Evolutionary conservation across 1,140 invertebrate species (phyloP).

Genomic region (Lepeophtheirus salmonis): DNA sequence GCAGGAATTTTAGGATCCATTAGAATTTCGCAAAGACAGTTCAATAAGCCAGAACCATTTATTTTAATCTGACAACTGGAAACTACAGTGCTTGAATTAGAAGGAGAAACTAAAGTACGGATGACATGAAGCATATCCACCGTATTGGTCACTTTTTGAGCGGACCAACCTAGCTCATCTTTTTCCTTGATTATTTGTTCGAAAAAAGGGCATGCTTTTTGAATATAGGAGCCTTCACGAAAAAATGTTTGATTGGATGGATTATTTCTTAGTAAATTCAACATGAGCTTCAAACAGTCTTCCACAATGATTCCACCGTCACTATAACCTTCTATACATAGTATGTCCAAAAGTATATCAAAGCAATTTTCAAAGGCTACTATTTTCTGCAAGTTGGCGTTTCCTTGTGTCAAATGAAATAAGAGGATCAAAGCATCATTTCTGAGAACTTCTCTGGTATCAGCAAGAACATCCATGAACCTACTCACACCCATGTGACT

Average conservation of each 20-base stretch:
- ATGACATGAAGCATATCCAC: slow-evolving; percentile 73
- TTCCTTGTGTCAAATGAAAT: slow-evolving; percentile 77
- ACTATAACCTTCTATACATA: slow-evolving; percentile 69
- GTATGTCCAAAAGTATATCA: slow-evolving; percentile 81
- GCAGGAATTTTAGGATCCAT: slow-evolving; percentile 92
- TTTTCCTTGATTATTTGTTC: slow-evolving; percentile 35
- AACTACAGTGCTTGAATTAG: slow-evolving; percentile 54
- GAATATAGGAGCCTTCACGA: slow-evolving; percentile 88
- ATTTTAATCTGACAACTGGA: slow-evolving; percentile 71
- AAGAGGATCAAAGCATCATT: slow-evolving; percentile 88
- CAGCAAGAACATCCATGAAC: slow-evolving; percentile 83
- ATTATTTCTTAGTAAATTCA: slow-evolving; percentile 86
- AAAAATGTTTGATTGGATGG: slow-evolving; percentile 96
- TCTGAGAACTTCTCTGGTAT: slow-evolving; percentile 82
- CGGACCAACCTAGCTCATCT: slow-evolving; percentile 55
- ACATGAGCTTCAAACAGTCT: slow-evolving; percentile 84
- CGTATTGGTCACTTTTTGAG: slow-evolving; percentile 86
- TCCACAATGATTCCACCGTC: slow-evolving; percentile 96
- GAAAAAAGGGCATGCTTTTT: slow-evolving; percentile 70
- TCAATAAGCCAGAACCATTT: slow-evolving; percentile 55
- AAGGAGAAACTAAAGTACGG: slow-evolving; percentile 67
- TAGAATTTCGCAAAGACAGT: slow-evolving; percentile 54
- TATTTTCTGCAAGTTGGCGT: slow-evolving; percentile 97
- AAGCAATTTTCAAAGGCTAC: slow-evolving; percentile 98
- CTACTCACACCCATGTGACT: slow-evolving; percentile 94